Evolutionary conservation across 2,113 vertebrate species (phyloP), one percentile per base, ranked within the genome.

Genomic region (Pluvialis apricaria): DNA sequence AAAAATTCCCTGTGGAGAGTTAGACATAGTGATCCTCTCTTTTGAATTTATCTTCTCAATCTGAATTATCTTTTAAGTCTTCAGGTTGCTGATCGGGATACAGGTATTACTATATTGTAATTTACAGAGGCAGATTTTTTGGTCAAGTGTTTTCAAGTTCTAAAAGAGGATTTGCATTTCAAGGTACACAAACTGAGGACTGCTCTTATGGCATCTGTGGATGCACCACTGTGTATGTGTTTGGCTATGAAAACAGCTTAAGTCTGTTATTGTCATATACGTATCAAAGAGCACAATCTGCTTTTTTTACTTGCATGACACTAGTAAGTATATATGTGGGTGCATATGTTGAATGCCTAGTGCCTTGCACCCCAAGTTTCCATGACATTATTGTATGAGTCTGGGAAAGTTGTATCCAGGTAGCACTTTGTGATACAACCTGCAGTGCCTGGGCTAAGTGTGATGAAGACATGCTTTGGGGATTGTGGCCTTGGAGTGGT

Each of bases 331-430:
- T 13, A 4, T 0, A 7, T 1, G 20, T 13, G 60, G 15, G 14
- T 52, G 19, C 22, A 5, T 62, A 5, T 45, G 52, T 36, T 19
- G 49, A 7, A 3, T 4, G 12, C 19, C 19, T 28, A 58, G 28
- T 20, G 58, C 62, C 19, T 36, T 40, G 49, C 28, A 22, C 4
- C 21, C 19, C 9, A 15, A 14, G 10, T 18, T 10, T 32, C 54
- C 11, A 0, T 5, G 7, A 11, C 3, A 3, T 25, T 38, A 24
- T 0, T 1, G 2, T 13, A 6, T 31, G 13, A 64, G 12, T 4
- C 19, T 15, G 36, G 19, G 25, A 20, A 51, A 80, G 6, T 4
- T 16, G 19, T 3, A 8, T 3, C 12, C 57, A 22, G 80, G 26
- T 8, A 18, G 62, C 6, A 4, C 58, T 82, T 45, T 55, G 22